phyloP scores from a whole-genome alignment of 2,113 vertebrate genomes.

The Prionailurus bengalensis region DNA sequence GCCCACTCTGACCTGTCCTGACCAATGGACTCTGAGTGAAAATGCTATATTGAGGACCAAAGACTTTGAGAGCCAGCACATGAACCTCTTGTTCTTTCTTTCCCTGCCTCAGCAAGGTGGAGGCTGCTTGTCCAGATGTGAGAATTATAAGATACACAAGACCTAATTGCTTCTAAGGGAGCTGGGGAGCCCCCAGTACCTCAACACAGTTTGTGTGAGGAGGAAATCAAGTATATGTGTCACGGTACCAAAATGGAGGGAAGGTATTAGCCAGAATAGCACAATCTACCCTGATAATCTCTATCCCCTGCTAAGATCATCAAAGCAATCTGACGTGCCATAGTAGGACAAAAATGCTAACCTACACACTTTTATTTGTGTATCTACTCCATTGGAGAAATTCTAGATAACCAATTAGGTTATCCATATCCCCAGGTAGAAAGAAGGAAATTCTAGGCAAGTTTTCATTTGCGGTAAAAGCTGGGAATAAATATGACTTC shows the following conservation, averaged over 20 bases:
- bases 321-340: background rate
- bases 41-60: background rate
- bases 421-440: background rate
- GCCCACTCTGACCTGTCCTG: background rate
- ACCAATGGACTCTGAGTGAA: background rate
- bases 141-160: background rate
- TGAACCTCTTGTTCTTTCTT: background rate
- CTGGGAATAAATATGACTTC: background rate
- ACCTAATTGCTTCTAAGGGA: background rate
- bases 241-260: background rate
- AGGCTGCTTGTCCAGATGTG: background rate
- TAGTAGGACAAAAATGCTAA: background rate
- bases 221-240: background rate
- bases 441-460: conserved; percentile 25
- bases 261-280: background rate
- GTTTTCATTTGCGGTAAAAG: background rate
- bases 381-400: background rate
- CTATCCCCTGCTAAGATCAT: background rate
- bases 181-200: background rate
- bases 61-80: background rate
- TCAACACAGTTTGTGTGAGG: background rate
- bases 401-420: background rate
- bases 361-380: background rate
- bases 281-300: background rate
- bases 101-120: background rate